These are phyloP conservation scores for Muscicapa comitata DNA, from an alignment of 2,797 vertebrate genomes.

Conservation along the genomic window DNA sequence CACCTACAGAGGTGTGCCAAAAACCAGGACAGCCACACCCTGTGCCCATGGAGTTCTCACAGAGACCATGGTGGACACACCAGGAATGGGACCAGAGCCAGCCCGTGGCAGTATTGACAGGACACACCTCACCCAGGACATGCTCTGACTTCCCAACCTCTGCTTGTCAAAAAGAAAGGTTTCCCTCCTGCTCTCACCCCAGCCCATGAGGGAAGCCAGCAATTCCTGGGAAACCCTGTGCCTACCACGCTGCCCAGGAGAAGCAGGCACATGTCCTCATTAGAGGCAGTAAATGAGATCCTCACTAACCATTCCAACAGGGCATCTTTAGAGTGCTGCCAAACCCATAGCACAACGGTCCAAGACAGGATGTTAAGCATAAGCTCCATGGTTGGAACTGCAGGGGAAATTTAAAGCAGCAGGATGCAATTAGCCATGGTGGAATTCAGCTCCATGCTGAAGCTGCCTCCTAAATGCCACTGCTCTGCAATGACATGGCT, in stretches of 20 bases:
- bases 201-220: background rate
- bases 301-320: background rate
- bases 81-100: background rate
- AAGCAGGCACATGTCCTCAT: background rate
- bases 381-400: background rate
- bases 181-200: background rate
- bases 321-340: background rate
- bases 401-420: conserved; percentile 7
- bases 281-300: conserved; percentile 4
- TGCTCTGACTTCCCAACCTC: background rate
- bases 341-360: background rate
- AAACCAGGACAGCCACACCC: background rate
- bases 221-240: background rate
- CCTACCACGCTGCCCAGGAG: background rate
- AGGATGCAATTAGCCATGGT: conserved; percentile 11
- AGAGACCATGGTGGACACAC: background rate
- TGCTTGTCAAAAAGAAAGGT: background rate
- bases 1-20: background rate
- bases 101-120: accelerated
- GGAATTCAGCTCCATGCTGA: background rate
- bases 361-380: conserved; percentile 42
- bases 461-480: conserved; percentile 8
- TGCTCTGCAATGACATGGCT: background rate
- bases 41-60: background rate
- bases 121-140: background rate